Percentiles rank a stretch among this genome's conserved stretches.
phyloP scores from a whole-genome alignment of 1,140 invertebrate species.

The Temnothorax longispinosus region DNA sequence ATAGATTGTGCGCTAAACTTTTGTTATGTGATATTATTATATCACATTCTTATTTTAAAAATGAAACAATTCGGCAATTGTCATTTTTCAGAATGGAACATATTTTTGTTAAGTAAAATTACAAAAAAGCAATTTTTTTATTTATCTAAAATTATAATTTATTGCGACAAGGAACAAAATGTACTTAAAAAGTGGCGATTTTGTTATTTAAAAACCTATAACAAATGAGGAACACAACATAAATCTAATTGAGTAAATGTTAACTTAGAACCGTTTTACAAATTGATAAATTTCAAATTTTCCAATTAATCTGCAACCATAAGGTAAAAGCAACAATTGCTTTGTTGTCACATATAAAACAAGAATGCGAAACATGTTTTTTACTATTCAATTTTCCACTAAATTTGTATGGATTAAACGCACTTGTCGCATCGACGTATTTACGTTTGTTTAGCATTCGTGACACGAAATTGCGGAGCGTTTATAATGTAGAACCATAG shows the following conservation, averaged over 20 bases:
- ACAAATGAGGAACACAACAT: neutral
- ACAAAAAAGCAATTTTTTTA: neutral
- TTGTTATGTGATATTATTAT: neutral
- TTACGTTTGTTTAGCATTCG: conserved; percentile 35
- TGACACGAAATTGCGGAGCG: conserved; percentile 37
- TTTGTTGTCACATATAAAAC: neutral
- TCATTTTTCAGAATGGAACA: neutral
- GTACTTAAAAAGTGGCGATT: neutral
- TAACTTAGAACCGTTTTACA: neutral
- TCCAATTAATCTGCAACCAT: neutral
- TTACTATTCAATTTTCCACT: conserved; percentile 22
- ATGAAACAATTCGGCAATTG: neutral
- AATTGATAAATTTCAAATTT: neutral
- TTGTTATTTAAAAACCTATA: neutral
- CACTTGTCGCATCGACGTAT: neutral
- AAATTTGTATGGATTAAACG: neutral
- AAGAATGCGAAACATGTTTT: neutral
- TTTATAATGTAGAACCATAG: conserved; percentile 32
- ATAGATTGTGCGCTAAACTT: neutral
- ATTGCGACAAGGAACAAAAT: neutral
- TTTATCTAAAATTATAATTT: neutral
- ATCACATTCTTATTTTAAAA: conserved; percentile 10
- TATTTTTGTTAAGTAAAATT: neutral
- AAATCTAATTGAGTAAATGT: neutral
- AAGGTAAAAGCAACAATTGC: neutral